phyloP scores from a whole-genome alignment of 2,797 vertebrate genomes.

The Lacerta bilineata region DNA sequence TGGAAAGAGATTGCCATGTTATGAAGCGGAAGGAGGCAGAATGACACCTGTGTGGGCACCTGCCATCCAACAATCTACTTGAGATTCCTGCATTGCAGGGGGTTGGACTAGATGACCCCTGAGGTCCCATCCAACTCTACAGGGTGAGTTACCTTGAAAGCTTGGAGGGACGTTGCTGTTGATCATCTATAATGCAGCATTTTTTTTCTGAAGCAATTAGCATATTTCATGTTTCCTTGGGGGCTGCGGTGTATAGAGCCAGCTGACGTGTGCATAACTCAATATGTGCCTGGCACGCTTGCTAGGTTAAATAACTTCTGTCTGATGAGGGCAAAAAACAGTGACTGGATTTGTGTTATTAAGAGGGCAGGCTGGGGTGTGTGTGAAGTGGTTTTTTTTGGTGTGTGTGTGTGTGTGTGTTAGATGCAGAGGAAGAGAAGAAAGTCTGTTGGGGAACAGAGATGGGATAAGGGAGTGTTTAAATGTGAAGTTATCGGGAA shows the following conservation, averaged over 20 bases:
- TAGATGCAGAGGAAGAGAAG: background rate
- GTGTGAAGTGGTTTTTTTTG: background rate
- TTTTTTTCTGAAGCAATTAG: background rate
- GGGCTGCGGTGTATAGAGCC: background rate
- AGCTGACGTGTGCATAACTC: background rate
- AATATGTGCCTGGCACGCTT: background rate
- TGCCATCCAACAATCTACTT: too few relatives aligned
- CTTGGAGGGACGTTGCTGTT: background rate
- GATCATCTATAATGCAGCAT: background rate
- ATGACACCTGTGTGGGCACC: too few relatives aligned
- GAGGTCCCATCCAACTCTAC: too few relatives aligned
- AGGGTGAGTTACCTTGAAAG: background rate
- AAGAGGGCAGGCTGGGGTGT: too few relatives aligned
- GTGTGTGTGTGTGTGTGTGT: background rate
- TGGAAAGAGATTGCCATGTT: background rate
- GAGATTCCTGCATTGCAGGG: too few relatives aligned
- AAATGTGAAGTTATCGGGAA: background rate
- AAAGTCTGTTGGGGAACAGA: slow-evolving; percentile 14
- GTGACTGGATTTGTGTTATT: background rate
- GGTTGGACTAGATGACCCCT: too few relatives aligned
- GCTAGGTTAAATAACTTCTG: background rate
- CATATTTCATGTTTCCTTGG: background rate
- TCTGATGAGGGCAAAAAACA: background rate
- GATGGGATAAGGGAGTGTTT: background rate
- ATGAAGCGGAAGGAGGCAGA: background rate